Percentiles rank a stretch among this genome's conserved stretches.
These are phyloP conservation scores for Mormyrops boulengeri DNA, from an alignment of 2,797 vertebrate species.

Conservation along the genomic window DNA sequence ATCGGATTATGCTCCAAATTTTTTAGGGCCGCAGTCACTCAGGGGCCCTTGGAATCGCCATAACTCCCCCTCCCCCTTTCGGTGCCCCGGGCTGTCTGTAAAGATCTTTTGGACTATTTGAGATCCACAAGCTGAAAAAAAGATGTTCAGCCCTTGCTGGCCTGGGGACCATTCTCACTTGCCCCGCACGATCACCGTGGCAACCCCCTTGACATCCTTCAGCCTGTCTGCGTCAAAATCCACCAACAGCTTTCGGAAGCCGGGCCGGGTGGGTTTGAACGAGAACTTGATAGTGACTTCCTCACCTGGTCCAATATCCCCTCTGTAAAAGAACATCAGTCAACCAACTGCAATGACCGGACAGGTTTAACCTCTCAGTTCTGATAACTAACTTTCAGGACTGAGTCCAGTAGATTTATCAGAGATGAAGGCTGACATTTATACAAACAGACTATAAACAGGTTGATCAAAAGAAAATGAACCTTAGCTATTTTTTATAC, in stretches of 20 bases:
- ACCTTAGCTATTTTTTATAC: background rate
- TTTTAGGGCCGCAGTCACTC: too few species aligned
- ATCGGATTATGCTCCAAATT: too few species aligned
- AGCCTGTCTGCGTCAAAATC: conserved; percentile 66
- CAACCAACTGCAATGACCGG: background rate
- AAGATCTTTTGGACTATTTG: background rate
- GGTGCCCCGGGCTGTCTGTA: too few species aligned
- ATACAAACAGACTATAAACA: background rate
- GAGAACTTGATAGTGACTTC: conserved; percentile 44
- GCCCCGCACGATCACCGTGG: conserved; percentile 53
- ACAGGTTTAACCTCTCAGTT: background rate
- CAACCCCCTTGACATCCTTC: conserved; percentile 60
- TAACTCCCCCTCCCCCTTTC: too few species aligned
- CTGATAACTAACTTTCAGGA: background rate
- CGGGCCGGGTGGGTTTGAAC: conserved; percentile 53
- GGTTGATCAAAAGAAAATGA: background rate
- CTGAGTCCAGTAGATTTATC: background rate
- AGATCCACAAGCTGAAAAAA: background rate
- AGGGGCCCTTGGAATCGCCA: too few species aligned
- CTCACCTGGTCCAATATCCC: conserved; percentile 51
- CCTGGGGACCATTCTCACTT: conserved; percentile 14
- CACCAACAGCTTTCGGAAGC: conserved; percentile 61
- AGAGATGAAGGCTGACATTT: background rate
- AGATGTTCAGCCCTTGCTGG: background rate
- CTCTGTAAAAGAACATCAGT: conserved; percentile 37